Evolutionary conservation across 2,113 vertebrate genomes (phyloP).

Genomic region (Glaucomys volans): DNA sequence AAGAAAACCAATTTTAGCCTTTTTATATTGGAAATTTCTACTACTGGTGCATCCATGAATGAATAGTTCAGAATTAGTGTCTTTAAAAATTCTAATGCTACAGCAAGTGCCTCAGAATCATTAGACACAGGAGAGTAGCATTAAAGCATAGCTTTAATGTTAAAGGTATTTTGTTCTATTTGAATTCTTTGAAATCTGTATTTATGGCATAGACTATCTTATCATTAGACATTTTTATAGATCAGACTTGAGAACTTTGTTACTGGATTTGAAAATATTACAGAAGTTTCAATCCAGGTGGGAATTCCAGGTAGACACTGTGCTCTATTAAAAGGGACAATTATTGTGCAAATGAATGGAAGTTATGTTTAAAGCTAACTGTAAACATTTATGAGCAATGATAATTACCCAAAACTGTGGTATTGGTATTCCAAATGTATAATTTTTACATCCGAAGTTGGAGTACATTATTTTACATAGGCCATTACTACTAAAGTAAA

Average conservation of each 20-base stretch:
- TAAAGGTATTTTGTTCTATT: not conserved
- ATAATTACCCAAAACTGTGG: not conserved
- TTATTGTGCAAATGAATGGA: constrained; percentile 29
- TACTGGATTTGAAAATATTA: constrained; percentile 12
- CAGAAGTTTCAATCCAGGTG: not conserved
- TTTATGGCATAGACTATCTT: not conserved
- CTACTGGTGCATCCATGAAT: not conserved
- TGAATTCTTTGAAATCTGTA: constrained; percentile 38
- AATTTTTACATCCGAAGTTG: constrained; percentile 18
- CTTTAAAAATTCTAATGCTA: not conserved
- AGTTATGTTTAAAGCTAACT: not conserved
- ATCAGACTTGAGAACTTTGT: constrained; percentile 50
- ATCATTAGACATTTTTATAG: constrained; percentile 3
- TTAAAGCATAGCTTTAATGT: not conserved
- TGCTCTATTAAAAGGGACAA: not conserved
- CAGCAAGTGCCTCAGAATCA: not conserved
- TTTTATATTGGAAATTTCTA: not conserved
- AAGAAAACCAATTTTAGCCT: not conserved
- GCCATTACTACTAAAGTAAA: not conserved
- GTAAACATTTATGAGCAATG: not conserved
- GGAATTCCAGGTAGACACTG: not conserved
- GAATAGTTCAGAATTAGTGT: not conserved
- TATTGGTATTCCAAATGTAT: not conserved
- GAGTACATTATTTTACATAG: not conserved
- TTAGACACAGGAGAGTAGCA: not conserved